Evolutionary conservation across 2,797 vertebrate species (phyloP), one percentile per base, ranked within the genome.

Genomic region (Cossypha polioptera): DNA sequence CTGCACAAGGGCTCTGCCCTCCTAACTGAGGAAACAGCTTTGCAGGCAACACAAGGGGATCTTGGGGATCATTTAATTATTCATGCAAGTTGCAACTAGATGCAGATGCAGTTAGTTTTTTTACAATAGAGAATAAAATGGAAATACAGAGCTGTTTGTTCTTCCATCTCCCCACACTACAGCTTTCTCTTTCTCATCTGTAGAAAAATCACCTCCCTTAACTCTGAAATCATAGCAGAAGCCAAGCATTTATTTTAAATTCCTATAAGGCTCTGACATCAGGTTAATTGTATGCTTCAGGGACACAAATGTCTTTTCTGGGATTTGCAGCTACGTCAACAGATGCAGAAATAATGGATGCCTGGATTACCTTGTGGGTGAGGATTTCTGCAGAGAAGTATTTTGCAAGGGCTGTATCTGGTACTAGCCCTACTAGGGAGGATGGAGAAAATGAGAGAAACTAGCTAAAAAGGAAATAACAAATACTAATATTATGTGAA

Each of bases 11-110:
- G 73, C 66, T 90, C 73, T 91, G 85, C 62, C 48, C 66, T 90
- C 21, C 58, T 86, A 61, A 80, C 67, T 28, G 57, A 89, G 61
- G 71, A 85, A 93, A 82, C 5, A 57, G 88, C 86, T 93, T 93
- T 91, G 57, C 67, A 94, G 81, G 63, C 80, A 93, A 61, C 48
- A 74, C 80, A 77, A 91, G 71, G 55, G 63, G 84, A 92, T 96
- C 84, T 84, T 0, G 1, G 80, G 68, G 78, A 92, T 89, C 67
- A 73, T 86, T 96, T 89, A 95, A 95, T 95, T 96, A 96, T 94
- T 96, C 75, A 96, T 92, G 74, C 87, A 92, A 88, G 76, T 90
- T 94, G 94, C 85, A 94, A 92, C 85, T 76, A 86, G 59, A 94
- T 81, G 85, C 94, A 95, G 89, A 94, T 78, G 76, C 79, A 94